A percentile compares a stretch with the other conserved stretches of the same genome.
Evolutionary conservation across 2,113 vertebrate genomes (phyloP).

Genomic region (Cercopithecus mona): DNA sequence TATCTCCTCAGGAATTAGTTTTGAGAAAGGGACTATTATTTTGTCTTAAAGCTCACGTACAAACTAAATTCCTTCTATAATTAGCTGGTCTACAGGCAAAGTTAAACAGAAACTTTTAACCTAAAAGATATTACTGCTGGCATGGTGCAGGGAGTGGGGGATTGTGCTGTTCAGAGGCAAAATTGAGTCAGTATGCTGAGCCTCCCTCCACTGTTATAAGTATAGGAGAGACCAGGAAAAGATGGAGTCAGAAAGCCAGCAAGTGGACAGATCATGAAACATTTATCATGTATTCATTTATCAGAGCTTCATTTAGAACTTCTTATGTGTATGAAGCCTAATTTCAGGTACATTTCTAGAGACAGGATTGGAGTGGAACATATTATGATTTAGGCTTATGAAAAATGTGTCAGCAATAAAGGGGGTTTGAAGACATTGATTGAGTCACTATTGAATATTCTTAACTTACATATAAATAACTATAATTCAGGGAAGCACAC

Average conservation of each 20-base stretch:
- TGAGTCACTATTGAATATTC: background rate
- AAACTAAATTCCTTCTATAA: no score
- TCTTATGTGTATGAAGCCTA: background rate
- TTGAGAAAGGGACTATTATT: no score
- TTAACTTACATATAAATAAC: background rate
- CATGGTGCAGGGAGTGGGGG: no score
- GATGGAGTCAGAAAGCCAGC: background rate
- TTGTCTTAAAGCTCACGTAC: no score
- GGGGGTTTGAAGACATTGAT: background rate
- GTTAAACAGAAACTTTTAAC: no score
- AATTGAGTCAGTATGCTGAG: no score
- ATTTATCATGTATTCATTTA: background rate
- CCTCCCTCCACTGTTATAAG: no score
- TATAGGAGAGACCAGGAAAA: background rate
- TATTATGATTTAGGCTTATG: background rate
- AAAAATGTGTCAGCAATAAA: background rate
- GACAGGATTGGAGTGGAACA: background rate
- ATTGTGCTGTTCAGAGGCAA: no score
- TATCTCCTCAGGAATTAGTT: no score
- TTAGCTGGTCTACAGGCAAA: no score
- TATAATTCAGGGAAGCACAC: background rate
- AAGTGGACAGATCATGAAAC: background rate
- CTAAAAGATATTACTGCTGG: no score
- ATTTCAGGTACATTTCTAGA: background rate
- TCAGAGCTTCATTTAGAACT: background rate